phyloP scores from a whole-genome alignment of 2,797 vertebrate genomes.

The Xenopus petersii region DNA sequence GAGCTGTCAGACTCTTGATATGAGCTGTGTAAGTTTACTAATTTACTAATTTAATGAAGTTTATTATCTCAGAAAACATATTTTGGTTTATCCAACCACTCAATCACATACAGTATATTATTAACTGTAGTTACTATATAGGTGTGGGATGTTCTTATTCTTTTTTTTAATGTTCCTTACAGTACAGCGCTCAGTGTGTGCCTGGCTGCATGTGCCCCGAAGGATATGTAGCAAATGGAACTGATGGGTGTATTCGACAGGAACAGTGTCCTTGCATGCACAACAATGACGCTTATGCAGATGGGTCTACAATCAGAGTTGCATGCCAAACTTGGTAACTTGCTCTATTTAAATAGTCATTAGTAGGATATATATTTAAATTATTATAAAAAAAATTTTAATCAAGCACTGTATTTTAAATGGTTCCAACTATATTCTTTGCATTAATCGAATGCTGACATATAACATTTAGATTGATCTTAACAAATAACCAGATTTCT shows the following conservation, averaged over 20 bases:
- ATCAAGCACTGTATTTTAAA: not conserved
- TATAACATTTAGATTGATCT: too few species aligned
- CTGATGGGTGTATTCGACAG: slow-evolving; percentile 62
- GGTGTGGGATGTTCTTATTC: too few species aligned
- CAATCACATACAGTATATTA: too few species aligned
- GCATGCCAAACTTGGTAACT: slow-evolving; percentile 75
- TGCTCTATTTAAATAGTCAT: not conserved
- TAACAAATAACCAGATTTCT: too few species aligned
- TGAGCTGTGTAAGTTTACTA: slow-evolving; percentile 68
- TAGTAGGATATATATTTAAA: too few species aligned
- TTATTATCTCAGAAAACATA: too few species aligned
- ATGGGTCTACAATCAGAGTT: slow-evolving; percentile 62
- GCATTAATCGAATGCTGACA: too few species aligned
- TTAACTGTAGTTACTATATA: too few species aligned
- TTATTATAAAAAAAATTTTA: too few species aligned
- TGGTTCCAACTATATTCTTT: not conserved
- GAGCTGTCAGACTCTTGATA: slow-evolving; percentile 69
- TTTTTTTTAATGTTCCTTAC: slow-evolving; percentile 4
- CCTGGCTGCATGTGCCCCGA: slow-evolving; percentile 72
- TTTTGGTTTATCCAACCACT: too few species aligned
- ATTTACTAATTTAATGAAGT: too few species aligned
- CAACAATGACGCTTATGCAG: slow-evolving; percentile 61
- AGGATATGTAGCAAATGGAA: slow-evolving; percentile 64
- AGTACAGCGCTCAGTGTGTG: slow-evolving; percentile 65
- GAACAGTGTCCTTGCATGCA: slow-evolving; percentile 68